phyloP scores from a whole-genome alignment of 2,888 invertebrate genomes.

The Allygus modestus region DNA sequence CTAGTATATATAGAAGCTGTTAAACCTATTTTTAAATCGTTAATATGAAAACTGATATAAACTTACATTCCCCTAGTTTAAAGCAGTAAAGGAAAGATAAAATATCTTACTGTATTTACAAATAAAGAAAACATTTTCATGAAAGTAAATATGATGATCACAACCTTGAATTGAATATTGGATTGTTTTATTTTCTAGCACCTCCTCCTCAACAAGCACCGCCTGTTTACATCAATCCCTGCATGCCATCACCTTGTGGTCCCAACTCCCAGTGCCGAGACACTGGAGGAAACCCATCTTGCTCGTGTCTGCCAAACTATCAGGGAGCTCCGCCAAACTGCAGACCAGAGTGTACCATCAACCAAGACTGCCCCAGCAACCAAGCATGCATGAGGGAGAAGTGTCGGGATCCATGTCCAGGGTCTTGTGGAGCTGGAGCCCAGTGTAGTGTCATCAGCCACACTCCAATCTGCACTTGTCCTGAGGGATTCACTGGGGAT shows the following conservation, averaged over 20 bases:
- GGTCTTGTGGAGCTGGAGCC: constrained; percentile 85
- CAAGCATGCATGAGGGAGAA: constrained; percentile 76
- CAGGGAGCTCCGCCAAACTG: constrained; percentile 83
- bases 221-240: constrained; percentile 74
- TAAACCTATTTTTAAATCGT: too few species aligned
- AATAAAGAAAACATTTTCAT: too few species aligned
- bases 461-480: constrained; percentile 86
- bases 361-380: constrained; percentile 75
- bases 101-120: too few species aligned
- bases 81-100: too few species aligned
- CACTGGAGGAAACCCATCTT: constrained; percentile 78
- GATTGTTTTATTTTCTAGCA: constrained; percentile 55
- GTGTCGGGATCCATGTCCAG: constrained; percentile 77
- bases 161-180: too few species aligned
- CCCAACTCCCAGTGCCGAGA: constrained; percentile 86
- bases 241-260: constrained; percentile 88
- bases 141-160: too few species aligned
- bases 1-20: too few species aligned
- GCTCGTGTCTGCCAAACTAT: constrained; percentile 83
- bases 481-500: constrained; percentile 85
- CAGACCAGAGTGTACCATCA: constrained; percentile 75
- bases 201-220: constrained; percentile 59
- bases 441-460: constrained; percentile 87
- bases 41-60: too few species aligned
- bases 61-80: too few species aligned